These are phyloP conservation scores for Trichopoda pennipes DNA, from an alignment of 2,888 invertebrate genomes.

Conservation along the genomic window DNA sequence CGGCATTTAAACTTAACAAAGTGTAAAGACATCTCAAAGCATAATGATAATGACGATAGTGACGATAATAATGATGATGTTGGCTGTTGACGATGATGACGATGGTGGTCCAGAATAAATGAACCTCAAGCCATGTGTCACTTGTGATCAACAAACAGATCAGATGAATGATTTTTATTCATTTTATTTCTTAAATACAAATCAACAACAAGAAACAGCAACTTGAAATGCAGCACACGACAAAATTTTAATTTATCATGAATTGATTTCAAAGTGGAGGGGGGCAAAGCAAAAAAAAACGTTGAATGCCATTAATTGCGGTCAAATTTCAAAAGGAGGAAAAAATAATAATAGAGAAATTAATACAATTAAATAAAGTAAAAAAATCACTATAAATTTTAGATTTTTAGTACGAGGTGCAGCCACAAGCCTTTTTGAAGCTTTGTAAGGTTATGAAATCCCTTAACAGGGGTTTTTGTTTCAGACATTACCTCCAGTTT, in stretches of 20 bases:
- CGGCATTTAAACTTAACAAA: conserved; percentile 67
- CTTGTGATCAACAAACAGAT: conserved; percentile 63
- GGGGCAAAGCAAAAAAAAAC: neutral
- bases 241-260: conserved; percentile 38
- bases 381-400: too few relatives aligned
- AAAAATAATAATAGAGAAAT: neutral
- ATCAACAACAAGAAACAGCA: conserved; percentile 63
- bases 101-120: conserved; percentile 65
- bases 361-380: too few relatives aligned
- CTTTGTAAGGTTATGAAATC: too few relatives aligned
- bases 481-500: too few relatives aligned
- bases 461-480: too few relatives aligned
- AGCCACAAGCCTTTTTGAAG: too few relatives aligned
- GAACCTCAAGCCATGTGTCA: conserved; percentile 68
- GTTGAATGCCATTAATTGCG: conserved; percentile 17
- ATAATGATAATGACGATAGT: conserved; percentile 40
- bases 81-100: conserved; percentile 31
- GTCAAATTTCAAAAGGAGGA: neutral
- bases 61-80: conserved; percentile 7
- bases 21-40: conserved; percentile 65
- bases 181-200: conserved; percentile 36
- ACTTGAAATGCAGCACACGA: conserved; percentile 57
- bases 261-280: conserved; percentile 21
- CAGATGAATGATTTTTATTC: conserved; percentile 60
- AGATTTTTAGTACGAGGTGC: too few relatives aligned